These are phyloP conservation scores for Pandemis corylana DNA, from an alignment of 2,888 invertebrate species.

Conservation along the genomic window DNA sequence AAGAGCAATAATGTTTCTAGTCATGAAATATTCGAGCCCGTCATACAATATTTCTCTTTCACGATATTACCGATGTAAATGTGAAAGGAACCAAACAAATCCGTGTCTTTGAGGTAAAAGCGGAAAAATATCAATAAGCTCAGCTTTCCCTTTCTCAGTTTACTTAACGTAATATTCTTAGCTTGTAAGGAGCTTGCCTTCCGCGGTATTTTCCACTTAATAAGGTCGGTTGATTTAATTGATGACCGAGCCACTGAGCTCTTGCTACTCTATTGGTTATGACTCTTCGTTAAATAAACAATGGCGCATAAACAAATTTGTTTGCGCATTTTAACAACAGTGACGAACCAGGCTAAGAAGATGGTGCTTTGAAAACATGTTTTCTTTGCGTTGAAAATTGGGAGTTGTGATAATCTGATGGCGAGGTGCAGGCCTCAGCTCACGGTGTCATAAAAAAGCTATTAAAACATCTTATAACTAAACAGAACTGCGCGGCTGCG, in stretches of 20 bases:
- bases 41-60: background rate
- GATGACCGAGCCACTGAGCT: background rate
- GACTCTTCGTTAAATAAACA: background rate
- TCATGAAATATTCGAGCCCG: background rate
- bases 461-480: too few relatives aligned
- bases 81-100: slow-evolving; percentile 27
- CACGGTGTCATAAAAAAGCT: too few relatives aligned
- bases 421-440: too few relatives aligned
- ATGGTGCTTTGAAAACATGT: too few relatives aligned
- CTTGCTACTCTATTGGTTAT: background rate
- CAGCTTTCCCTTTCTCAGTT: slow-evolving; percentile 20
- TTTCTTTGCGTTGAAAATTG: too few relatives aligned
- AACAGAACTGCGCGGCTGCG: too few relatives aligned
- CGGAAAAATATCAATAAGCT: slow-evolving; percentile 34
- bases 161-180: slow-evolving; percentile 24
- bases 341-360: too few relatives aligned
- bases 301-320: background rate
- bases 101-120: slow-evolving; percentile 4
- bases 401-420: too few relatives aligned
- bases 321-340: background rate
- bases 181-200: slow-evolving; percentile 13
- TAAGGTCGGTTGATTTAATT: background rate
- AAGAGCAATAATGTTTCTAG: slow-evolving; percentile 1
- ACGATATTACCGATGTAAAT: slow-evolving; percentile 13
- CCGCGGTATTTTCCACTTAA: slow-evolving; percentile 1